Evolutionary conservation across 2,888 invertebrate genomes (phyloP), one percentile per base, ranked within the genome.

Genomic region (Drosophila kambysellisi): DNA sequence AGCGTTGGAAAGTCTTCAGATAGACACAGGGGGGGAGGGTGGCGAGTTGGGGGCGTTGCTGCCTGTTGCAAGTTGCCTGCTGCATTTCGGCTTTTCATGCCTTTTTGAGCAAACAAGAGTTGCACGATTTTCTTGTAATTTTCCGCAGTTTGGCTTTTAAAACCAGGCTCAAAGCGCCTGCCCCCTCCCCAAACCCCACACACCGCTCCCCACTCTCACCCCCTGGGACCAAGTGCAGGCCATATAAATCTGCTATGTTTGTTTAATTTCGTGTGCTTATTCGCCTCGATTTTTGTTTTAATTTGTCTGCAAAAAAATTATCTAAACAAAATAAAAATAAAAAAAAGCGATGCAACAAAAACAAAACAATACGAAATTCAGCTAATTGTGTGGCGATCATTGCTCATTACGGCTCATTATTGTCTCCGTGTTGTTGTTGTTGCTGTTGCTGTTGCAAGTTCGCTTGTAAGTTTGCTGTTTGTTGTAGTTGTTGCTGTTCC

Each of bases 111-210:
- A 78, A 88, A 90, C 87, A 80, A 88, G 90, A 88, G 76, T 83
- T 91, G 91, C 91, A 91, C 91, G 91, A 91, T 92, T 91, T 92
- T 91, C 92, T 91, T 91, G 91, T 91, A 91, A 91, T 91, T 91
- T 92, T 91, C 91, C 90, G 76, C 75, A 88, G 85, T 74, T 82
- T 82, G 73, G 74, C 66, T 83, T 72, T 76, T 67, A 75, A 15
- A 68, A 56, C 71, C 43, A 7, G 58, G 43, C 52, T 58, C 41
- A 11, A 56, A 57, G 63, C 67, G 39, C 7, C 67, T 39, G 17
- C 20, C 71, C 29, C 50, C 32, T 7, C 33, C 30, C 51, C 8
- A 29, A 7, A 12, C 39, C 8, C 8, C 25, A 52, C 20, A 32
- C 15, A 1, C 41, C 1, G 7, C 20, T 15, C n/a, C 8, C 20